Conservation (phyloP, 2,888 invertebrate genomes). For the Chelonus formosanus region DNA sequence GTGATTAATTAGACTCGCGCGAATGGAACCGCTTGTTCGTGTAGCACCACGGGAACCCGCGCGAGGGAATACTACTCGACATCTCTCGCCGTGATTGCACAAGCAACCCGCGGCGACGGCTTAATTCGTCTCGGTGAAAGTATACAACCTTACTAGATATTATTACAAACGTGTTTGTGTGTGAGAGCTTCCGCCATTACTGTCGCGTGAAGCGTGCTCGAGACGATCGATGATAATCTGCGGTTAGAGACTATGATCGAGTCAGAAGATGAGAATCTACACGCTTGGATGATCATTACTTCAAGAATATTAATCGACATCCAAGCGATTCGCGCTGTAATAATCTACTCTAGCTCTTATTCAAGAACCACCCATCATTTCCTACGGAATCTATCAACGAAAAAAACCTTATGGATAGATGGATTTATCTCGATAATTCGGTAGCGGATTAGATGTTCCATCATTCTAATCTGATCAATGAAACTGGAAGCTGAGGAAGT, state of each 20-base stretch:
- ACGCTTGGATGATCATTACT: constrained; percentile 16
- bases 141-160: constrained; percentile 20
- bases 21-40: constrained; percentile 39
- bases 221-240: constrained; percentile 29
- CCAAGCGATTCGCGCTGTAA: constrained; percentile 12
- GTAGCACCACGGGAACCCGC: constrained; percentile 22
- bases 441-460: constrained; percentile 33
- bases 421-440: constrained; percentile 30
- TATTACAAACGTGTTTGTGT: constrained; percentile 3
- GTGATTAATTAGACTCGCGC: constrained; percentile 51
- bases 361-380: too few relatives aligned
- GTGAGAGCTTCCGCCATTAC: constrained; percentile 33
- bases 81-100: constrained; percentile 33
- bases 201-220: constrained; percentile 31
- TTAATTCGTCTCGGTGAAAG: constrained; percentile 43
- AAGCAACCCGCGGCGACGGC: constrained; percentile 38
- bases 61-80: not conserved
- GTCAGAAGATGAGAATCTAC: constrained; percentile 9
- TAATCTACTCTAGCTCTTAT: not conserved
- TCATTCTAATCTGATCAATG: constrained; percentile 31
- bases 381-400: not conserved
- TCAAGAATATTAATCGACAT: constrained; percentile 17
- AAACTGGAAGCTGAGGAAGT: constrained; percentile 5
- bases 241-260: constrained; percentile 14
- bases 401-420: constrained; percentile 15